phyloP scores from a whole-genome alignment of 2,888 invertebrate species.

The Resseliella maxima region DNA sequence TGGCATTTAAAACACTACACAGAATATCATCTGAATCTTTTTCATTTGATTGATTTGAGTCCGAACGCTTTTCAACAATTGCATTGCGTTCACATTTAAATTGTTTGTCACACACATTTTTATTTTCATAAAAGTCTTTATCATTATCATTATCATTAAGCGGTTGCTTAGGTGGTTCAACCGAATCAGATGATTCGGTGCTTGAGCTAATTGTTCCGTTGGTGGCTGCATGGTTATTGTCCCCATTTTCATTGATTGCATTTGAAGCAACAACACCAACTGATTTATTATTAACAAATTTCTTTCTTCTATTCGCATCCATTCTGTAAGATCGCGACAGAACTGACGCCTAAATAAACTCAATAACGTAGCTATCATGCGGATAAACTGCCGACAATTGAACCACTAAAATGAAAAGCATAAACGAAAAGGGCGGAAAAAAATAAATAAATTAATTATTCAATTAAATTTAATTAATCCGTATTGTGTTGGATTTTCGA shows the following conservation, averaged over 20 bases:
- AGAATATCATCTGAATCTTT: background rate
- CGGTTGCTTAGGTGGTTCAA: constrained; percentile 43
- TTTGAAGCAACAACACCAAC: background rate
- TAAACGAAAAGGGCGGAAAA: background rate
- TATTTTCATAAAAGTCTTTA: constrained; percentile 8
- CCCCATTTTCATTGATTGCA: background rate
- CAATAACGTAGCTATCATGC: constrained; percentile 61
- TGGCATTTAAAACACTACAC: constrained; percentile 20
- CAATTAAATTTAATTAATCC: too few relatives aligned
- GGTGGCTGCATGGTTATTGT: background rate
- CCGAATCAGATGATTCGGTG: constrained; percentile 40
- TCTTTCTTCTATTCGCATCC: constrained; percentile 63
- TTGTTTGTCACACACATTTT: background rate
- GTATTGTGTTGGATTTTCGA: too few relatives aligned
- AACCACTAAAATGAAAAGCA: constrained; percentile 14
- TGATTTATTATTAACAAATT: constrained; percentile 53
- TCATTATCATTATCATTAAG: background rate
- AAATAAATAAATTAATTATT: background rate
- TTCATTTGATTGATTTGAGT: constrained; percentile 15
- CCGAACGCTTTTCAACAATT: background rate
- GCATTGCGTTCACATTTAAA: background rate
- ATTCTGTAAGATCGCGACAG: constrained; percentile 68
- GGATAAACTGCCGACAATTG: constrained; percentile 59
- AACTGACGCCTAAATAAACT: constrained; percentile 64
- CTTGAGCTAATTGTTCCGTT: constrained; percentile 45